A percentile compares a stretch with the other conserved stretches of the same genome.
Conservation (phyloP, 2,797 vertebrate genomes). For the Sylvilagus floridanus region DNA sequence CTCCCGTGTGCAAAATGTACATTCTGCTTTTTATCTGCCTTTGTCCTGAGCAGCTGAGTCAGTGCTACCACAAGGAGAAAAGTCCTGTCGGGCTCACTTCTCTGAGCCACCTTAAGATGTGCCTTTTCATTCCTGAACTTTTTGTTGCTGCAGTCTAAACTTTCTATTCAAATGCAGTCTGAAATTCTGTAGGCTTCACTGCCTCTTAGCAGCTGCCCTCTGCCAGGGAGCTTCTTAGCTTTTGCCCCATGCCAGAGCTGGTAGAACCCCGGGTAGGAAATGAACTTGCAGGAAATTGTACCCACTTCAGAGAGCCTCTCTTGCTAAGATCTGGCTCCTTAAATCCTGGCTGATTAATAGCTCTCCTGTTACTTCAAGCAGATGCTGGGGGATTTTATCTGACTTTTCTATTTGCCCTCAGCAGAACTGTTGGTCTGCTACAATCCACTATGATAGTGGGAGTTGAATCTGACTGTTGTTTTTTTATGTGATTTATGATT, state of each 20-base stretch:
- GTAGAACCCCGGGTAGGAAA: background rate
- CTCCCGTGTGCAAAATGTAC: background rate
- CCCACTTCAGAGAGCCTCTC: background rate
- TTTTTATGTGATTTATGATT: background rate
- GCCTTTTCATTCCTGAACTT: background rate
- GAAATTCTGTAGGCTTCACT: background rate
- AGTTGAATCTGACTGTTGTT: background rate
- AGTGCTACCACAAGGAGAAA: background rate
- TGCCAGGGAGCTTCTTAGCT: background rate
- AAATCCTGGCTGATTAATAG: background rate
- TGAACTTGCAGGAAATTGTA: constrained; percentile 4
- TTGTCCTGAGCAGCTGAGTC: background rate
- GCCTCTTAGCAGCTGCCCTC: background rate
- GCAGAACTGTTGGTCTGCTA: background rate
- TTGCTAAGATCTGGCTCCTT: background rate
- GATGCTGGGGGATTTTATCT: constrained; percentile 24
- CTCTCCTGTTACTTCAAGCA: background rate
- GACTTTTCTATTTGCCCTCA: background rate
- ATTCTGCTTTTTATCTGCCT: constrained; percentile 26
- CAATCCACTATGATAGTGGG: background rate
- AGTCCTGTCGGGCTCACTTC: background rate
- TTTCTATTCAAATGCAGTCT: no score
- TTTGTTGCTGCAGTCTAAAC: background rate
- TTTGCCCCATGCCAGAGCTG: background rate
- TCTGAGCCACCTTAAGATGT: background rate